Percentiles rank a stretch among this genome's conserved stretches.
These are phyloP conservation scores for Eolophus roseicapilla DNA, from an alignment of 2,113 vertebrate genomes.

Conservation along the genomic window DNA sequence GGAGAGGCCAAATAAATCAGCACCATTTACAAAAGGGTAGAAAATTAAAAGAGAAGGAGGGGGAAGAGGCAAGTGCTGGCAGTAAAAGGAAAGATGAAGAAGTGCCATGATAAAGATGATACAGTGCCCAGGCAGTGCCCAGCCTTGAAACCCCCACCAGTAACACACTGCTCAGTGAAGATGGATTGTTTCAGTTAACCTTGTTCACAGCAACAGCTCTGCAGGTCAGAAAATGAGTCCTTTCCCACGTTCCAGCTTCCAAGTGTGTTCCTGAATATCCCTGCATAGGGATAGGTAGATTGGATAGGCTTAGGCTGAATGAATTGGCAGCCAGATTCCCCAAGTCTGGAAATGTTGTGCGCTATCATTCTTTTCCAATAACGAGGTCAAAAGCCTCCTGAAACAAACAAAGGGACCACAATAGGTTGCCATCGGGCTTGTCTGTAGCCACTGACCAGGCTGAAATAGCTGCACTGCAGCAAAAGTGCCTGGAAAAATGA, in stretches of 20 bases:
- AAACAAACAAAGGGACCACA: not conserved
- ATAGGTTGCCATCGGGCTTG: not conserved
- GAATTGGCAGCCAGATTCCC: not conserved
- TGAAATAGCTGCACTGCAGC: slow-evolving; percentile 30
- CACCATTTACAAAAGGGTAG: not conserved
- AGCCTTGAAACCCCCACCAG: slow-evolving; percentile 5
- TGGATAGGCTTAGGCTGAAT: slow-evolving; percentile 19
- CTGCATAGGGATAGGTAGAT: not conserved
- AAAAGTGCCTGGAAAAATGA: slow-evolving; percentile 6
- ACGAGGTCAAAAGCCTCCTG: not conserved
- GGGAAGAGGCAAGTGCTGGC: not conserved
- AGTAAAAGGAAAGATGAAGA: not conserved
- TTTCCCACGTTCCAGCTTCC: not conserved
- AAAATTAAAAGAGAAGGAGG: slow-evolving; percentile 17
- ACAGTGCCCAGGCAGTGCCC: not conserved
- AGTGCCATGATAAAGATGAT: slow-evolving; percentile 25
- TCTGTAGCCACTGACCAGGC: not conserved
- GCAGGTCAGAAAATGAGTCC: slow-evolving; percentile 51
- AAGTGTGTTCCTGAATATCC: not conserved
- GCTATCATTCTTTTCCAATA: not conserved
- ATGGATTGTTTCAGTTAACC: slow-evolving; percentile 2
- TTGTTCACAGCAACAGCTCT: slow-evolving; percentile 27
- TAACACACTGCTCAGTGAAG: not conserved
- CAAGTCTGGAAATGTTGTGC: not conserved
- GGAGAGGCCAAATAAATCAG: not conserved